phyloP scores from a whole-genome alignment of 2,113 vertebrate genomes.

The Saccopteryx bilineata region DNA sequence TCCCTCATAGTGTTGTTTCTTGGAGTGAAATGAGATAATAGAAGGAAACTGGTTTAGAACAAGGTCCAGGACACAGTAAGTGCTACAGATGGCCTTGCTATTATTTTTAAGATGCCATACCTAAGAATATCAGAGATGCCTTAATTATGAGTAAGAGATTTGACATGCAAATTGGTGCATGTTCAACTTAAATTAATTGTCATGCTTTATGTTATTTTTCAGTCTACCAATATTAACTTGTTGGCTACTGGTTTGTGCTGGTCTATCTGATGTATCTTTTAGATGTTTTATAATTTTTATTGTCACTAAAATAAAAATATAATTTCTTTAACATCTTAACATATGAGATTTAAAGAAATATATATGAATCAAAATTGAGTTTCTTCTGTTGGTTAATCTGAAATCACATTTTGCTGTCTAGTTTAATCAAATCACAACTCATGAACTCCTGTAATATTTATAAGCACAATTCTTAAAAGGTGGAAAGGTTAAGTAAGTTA shows the following conservation, averaged over 20 bases:
- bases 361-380: background rate
- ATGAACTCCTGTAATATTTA: background rate
- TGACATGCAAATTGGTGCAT: background rate
- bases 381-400: conserved; percentile 13
- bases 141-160: background rate
- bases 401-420: background rate
- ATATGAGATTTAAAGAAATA: background rate
- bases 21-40: background rate
- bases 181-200: background rate
- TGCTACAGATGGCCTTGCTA: background rate
- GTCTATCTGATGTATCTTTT: background rate
- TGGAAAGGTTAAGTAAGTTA: background rate
- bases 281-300: conserved; percentile 22
- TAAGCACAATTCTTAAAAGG: background rate
- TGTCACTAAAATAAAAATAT: conserved; percentile 23
- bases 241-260: background rate
- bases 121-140: background rate
- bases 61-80: background rate
- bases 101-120: background rate
- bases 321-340: background rate
- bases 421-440: conserved; percentile 47
- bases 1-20: background rate
- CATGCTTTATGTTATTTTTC: background rate
- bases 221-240: conserved; percentile 16
- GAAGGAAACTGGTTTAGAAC: conserved; percentile 10